Conservation (phyloP, 2,888 invertebrate species). For the Hedya salicella region DNA sequence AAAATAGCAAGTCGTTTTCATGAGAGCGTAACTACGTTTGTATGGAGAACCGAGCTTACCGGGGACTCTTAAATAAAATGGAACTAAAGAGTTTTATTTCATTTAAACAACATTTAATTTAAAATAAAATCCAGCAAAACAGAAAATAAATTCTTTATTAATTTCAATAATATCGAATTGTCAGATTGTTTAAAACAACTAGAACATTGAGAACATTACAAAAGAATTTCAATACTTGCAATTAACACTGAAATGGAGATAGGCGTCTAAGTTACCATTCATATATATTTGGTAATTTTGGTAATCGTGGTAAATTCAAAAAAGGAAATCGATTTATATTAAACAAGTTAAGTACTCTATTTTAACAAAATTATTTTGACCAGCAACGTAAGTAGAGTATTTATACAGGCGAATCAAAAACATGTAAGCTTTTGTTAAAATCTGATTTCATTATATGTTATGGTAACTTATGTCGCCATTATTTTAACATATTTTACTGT, state of each 20-base stretch:
- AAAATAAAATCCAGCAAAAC: slow-evolving; percentile 70
- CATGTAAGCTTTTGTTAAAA: no score
- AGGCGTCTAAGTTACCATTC: slow-evolving; percentile 21
- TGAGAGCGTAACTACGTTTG: no score
- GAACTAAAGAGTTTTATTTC: no score
- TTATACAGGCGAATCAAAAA: no score
- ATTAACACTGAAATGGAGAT: slow-evolving; percentile 39
- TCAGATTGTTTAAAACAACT: slow-evolving; percentile 71
- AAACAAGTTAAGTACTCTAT: no score
- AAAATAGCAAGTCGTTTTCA: no score
- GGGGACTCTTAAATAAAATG: no score
- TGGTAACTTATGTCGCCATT: slow-evolving; percentile 34
- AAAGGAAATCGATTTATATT: no score
- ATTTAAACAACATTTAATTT: background rate
- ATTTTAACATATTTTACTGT: slow-evolving; percentile 62
- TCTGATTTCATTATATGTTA: background rate
- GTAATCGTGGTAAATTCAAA: no score
- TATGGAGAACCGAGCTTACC: no score
- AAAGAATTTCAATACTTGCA: slow-evolving; percentile 51
- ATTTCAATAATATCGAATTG: slow-evolving; percentile 80
- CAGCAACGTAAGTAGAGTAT: background rate
- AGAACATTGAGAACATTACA: slow-evolving; percentile 45
- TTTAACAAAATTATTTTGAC: no score
- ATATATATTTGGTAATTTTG: background rate
- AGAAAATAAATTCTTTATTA: slow-evolving; percentile 84